A percentile compares a stretch with the other conserved stretches of the same genome.
Conservation (phyloP, 1,140 invertebrate species). For the Nylanderia fulva region DNA sequence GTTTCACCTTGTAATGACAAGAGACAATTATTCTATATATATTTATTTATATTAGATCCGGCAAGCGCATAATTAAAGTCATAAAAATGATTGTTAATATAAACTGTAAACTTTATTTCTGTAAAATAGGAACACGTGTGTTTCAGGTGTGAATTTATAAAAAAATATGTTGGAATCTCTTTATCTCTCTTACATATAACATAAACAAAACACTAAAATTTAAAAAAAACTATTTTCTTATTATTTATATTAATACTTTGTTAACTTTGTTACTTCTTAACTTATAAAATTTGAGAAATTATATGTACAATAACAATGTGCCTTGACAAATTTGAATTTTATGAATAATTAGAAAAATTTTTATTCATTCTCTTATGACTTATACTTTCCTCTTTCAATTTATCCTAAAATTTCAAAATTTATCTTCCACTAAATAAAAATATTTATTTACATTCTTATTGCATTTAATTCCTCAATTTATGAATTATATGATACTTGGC, state of each 20-base stretch:
- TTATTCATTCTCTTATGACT: not conserved
- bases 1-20: not conserved
- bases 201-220: slow-evolving; percentile 32
- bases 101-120: not conserved
- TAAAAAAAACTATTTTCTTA: slow-evolving; percentile 3
- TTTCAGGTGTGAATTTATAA: slow-evolving; percentile 24
- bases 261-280: no score
- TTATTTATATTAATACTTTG: not conserved
- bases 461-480: slow-evolving; percentile 20
- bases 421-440: not conserved
- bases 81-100: not conserved
- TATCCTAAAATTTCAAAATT: not conserved
- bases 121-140: slow-evolving; percentile 39
- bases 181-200: not conserved
- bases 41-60: not conserved
- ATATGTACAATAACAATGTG: not conserved
- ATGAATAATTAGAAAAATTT: not conserved
- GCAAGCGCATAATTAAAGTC: not conserved
- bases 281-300: slow-evolving; percentile 31
- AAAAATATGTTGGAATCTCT: slow-evolving; percentile 10
- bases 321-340: not conserved
- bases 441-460: not conserved
- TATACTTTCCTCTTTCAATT: not conserved
- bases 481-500: not conserved
- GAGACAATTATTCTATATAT: not conserved